Conservation (phyloP, 2,113 vertebrate genomes). For the Sinocyclocheilus maitianheensis region DNA sequence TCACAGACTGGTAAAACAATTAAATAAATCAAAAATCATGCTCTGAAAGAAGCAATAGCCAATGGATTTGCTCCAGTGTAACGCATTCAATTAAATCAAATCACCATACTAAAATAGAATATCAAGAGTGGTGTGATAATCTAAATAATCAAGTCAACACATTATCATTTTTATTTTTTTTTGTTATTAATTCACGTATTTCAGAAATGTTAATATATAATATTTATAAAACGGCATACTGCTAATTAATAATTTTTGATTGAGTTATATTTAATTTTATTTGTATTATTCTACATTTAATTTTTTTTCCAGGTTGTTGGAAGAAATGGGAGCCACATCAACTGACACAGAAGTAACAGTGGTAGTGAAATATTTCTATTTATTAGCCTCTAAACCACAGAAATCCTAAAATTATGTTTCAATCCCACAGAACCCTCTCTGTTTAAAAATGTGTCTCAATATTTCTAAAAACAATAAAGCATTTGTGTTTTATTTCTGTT, state of each 20-base stretch:
- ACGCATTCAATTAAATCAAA: background rate
- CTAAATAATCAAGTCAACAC: background rate
- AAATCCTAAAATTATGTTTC: background rate
- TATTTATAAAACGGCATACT: background rate
- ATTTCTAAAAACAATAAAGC: background rate
- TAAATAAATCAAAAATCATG: background rate
- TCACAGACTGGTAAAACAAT: conserved; percentile 70
- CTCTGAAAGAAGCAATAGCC: background rate
- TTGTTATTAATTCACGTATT: background rate
- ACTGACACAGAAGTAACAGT: conserved; percentile 60
- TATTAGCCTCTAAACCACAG: conserved; percentile 62
- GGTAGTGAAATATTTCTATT: conserved; percentile 65
- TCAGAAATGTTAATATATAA: background rate
- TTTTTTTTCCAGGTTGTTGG: conserved; percentile 57
- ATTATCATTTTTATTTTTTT: background rate
- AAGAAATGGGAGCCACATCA: conserved; percentile 60
- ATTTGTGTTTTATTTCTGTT: background rate
- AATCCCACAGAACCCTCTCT: background rate
- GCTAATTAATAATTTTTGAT: background rate
- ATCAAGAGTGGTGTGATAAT: background rate
- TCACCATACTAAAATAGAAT: background rate
- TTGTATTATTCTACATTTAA: background rate
- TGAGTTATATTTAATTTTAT: background rate
- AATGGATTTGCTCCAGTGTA: background rate
- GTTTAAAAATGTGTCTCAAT: background rate